phyloP scores from a whole-genome alignment of 2,797 vertebrate genomes.

The Syngnathus rostellatus region DNA sequence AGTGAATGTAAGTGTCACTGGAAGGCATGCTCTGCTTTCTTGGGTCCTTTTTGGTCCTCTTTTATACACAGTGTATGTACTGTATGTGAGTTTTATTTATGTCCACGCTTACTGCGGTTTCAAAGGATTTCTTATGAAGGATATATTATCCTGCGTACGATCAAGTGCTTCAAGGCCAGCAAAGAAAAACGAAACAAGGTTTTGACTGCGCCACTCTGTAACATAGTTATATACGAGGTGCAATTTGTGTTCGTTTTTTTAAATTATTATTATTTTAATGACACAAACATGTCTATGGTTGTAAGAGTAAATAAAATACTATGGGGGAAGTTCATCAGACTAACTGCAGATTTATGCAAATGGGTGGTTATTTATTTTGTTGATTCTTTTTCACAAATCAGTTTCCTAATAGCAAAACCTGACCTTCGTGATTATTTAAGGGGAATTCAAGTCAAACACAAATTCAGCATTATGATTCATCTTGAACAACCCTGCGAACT shows the following conservation, averaged over 20 bases:
- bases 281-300: conserved; percentile 63
- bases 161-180: conserved; percentile 45
- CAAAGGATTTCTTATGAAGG: conserved; percentile 61
- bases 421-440: no score
- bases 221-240: conserved; percentile 53
- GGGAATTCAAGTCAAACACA: no score
- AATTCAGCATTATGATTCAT: no score
- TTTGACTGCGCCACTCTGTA: conserved; percentile 45
- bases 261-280: conserved; percentile 12
- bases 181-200: conserved; percentile 25
- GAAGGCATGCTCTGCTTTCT: conserved; percentile 67
- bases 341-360: neutral
- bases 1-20: conserved; percentile 72
- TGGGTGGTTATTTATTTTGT: no score
- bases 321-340: conserved; percentile 16
- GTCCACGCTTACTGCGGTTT: conserved; percentile 52
- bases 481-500: no score
- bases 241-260: conserved; percentile 55
- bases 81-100: conserved; percentile 60
- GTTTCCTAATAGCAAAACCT: no score
- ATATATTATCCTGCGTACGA: conserved; percentile 71
- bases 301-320: conserved; percentile 49
- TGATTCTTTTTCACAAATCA: no score
- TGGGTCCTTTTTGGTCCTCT: conserved; percentile 55
- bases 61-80: conserved; percentile 63